Evolutionary conservation across 2,888 invertebrate species (phyloP).

Genomic region (Stomorhina lunata): DNA sequence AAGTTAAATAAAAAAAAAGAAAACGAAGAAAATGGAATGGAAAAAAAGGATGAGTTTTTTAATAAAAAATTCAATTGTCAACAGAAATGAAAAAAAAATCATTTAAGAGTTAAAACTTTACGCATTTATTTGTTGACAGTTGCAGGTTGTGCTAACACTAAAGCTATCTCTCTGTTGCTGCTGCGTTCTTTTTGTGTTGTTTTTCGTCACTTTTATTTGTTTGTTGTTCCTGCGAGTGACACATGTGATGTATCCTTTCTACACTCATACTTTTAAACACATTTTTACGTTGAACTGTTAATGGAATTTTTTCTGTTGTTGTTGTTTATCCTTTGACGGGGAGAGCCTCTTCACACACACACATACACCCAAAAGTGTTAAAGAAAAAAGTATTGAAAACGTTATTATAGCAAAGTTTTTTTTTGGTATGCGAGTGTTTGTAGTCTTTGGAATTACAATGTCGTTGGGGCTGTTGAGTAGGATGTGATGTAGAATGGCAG

Average conservation of each 20-base stretch:
- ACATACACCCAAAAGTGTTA: not conserved
- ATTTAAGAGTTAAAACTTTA: constrained; percentile 43
- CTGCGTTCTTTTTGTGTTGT: not conserved
- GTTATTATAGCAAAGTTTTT: not conserved
- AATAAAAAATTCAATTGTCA: constrained; percentile 44
- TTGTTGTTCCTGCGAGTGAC: constrained; percentile 20
- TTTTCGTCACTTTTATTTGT: not conserved
- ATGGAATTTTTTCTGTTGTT: not conserved
- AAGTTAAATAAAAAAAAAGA: not conserved
- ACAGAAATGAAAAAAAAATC: constrained; percentile 23
- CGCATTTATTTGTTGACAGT: constrained; percentile 40
- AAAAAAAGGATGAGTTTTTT: constrained; percentile 22
- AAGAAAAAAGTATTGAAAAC: not conserved
- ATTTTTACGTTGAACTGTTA: not conserved
- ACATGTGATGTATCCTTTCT: not conserved
- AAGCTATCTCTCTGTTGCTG: too few species aligned
- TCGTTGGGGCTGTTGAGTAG: not conserved
- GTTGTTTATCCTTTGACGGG: not conserved
- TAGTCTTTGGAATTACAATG: not conserved
- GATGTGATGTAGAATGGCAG: not conserved
- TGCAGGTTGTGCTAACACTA: too few species aligned
- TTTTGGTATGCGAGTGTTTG: not conserved
- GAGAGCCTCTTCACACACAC: not conserved
- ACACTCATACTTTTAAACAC: not conserved
- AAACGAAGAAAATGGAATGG: not conserved